phyloP scores from a whole-genome alignment of 2,113 vertebrate species.

The Cavia porcellus region DNA sequence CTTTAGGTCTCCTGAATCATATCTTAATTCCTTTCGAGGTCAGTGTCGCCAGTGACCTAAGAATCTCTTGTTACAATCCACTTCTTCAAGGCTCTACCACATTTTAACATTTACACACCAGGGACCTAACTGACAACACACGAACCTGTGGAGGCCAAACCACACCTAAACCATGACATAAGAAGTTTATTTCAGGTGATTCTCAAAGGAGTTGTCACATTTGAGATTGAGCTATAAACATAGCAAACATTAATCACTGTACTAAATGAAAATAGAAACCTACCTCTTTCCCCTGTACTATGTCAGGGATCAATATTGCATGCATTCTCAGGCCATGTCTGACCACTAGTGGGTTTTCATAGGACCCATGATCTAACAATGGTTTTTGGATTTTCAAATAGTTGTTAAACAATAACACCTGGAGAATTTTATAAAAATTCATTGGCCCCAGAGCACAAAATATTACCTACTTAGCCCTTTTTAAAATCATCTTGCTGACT shows the following conservation, averaged over 20 bases:
- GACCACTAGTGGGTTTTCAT: neutral
- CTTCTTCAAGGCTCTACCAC: neutral
- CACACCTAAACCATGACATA: neutral
- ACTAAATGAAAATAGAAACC: neutral
- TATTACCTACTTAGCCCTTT: neutral
- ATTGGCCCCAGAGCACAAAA: neutral
- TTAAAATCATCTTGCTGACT: neutral
- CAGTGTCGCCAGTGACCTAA: neutral
- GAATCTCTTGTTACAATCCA: neutral
- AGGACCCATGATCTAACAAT: neutral
- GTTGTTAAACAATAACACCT: neutral
- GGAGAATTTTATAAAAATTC: neutral
- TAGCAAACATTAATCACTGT: neutral
- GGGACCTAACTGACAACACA: neutral
- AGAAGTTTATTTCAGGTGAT: conserved; percentile 34
- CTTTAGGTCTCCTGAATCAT: neutral
- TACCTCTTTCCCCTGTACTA: neutral
- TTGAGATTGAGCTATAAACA: neutral
- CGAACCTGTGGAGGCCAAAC: neutral
- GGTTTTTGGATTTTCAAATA: conserved; percentile 10
- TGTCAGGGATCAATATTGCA: neutral
- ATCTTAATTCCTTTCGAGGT: neutral
- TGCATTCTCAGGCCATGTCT: neutral
- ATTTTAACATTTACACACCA: neutral
- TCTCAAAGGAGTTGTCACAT: neutral